Percentiles rank a stretch among this genome's conserved stretches.
These are phyloP conservation scores for Micromesistius poutassou DNA, from an alignment of 2,797 vertebrate genomes.

Conservation along the genomic window DNA sequence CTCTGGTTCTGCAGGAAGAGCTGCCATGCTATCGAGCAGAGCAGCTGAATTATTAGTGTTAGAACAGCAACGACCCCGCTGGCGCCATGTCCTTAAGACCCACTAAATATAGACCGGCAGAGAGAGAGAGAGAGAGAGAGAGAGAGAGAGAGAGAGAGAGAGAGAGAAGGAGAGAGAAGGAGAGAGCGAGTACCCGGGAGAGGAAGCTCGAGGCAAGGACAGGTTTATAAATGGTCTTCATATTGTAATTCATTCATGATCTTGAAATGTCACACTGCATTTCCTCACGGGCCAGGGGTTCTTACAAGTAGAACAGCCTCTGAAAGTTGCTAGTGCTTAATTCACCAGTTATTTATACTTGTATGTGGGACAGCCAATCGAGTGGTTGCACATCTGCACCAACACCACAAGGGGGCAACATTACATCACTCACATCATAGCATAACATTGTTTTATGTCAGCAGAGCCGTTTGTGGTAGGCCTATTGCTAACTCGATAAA, in stretches of 20 bases:
- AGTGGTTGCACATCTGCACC: neutral
- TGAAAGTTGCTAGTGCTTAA: neutral
- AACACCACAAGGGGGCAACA: neutral
- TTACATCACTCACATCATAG: neutral
- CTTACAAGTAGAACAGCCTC: neutral
- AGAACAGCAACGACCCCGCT: conserved; percentile 30
- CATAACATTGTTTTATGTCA: neutral
- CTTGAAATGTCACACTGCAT: conserved; percentile 1
- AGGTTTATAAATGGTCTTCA: no score
- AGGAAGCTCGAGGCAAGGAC: no score
- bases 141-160: neutral
- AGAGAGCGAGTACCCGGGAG: no score
- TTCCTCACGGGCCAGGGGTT: neutral
- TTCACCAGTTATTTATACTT: neutral
- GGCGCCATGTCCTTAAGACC: conserved; percentile 32
- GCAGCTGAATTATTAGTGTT: conserved; percentile 60
- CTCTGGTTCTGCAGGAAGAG: conserved; percentile 23
- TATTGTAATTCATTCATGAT: neutral
- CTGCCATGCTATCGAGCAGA: conserved; percentile 34
- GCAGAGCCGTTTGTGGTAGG: no score
- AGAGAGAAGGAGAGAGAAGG: no score
- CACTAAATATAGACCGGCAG: conserved; percentile 48
- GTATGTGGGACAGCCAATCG: no score
- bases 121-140: neutral
- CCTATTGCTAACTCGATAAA: no score